Evolutionary conservation across 1,140 invertebrate genomes (phyloP), one percentile per base, ranked within the genome.

Genomic region (Orius insidiosus): DNA sequence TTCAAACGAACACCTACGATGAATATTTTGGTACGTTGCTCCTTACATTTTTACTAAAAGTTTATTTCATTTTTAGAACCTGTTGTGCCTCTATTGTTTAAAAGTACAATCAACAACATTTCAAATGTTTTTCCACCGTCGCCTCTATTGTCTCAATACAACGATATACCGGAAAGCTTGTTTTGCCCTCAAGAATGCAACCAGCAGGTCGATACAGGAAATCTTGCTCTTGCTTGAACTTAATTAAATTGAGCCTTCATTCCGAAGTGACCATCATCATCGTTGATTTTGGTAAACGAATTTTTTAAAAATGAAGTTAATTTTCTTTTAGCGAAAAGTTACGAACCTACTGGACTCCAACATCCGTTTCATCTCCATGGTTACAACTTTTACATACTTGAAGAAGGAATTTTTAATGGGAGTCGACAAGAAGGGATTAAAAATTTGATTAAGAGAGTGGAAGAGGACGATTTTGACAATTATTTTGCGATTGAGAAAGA

Each of bases 331-430:
- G 37, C 14, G 7, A 24, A 3, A 7, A 7, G 7, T 3, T 9
- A 43, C 11, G n/a, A 4, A 3, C 13, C 8, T 32, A 7, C 5
- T 24, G 19, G 30, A 13, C 63, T 85, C 52, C 84, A 80, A 55
- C 85, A 90, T 71, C 85, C 85, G 8, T 85, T 89, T 72, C 85
- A 90, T 66, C 69, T 90, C 52, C 86, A 89, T 66, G 86, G 85
- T 38, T 80, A 85, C 56, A 68, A 80, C 15, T 89, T 83, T 64
- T 80, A 82, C 58, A 78, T 89, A 4, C 10, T 56, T 34, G 41
- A 42, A 8, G 33, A 40, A 14, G 53, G 54, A 6, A 11, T 45
- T 7, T 52, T 49, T 16, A 37, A 37, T 8, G 35, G 5, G 35
- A 13, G 35, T 24, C 24, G 24, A 4, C 24, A 24, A 24, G 24